A percentile compares a stretch with the other conserved stretches of the same genome.
Conservation (phyloP, 2,888 invertebrate species). For the Melanargia galathea region DNA sequence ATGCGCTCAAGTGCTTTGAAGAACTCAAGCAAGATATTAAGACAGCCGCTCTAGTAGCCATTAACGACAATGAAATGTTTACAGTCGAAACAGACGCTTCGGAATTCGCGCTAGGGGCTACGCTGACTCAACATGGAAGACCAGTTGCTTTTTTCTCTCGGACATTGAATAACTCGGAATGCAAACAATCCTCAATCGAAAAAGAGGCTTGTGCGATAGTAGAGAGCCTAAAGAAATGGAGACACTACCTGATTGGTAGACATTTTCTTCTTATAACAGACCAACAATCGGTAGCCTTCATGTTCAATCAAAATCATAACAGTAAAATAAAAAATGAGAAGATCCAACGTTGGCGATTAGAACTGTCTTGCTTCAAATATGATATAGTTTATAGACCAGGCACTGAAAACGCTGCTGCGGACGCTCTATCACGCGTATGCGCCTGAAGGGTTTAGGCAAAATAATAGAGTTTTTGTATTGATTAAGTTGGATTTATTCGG, state of each 20-base stretch:
- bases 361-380: slow-evolving; percentile 38
- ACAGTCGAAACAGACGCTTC: slow-evolving; percentile 24
- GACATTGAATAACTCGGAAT: slow-evolving; percentile 8
- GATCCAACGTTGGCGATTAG: slow-evolving; percentile 32
- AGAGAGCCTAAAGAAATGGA: slow-evolving; percentile 18
- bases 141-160: slow-evolving; percentile 17
- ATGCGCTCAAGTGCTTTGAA: neutral
- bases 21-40: neutral
- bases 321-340: slow-evolving; percentile 15
- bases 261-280: slow-evolving; percentile 13
- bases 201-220: slow-evolving; percentile 15
- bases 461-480: too few species aligned
- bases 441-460: too few species aligned
- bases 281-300: slow-evolving; percentile 11
- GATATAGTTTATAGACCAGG: slow-evolving; percentile 39
- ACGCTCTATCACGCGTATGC: slow-evolving; percentile 36
- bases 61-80: slow-evolving; percentile 21
- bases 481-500: too few species aligned
- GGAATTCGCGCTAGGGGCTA: slow-evolving; percentile 17
- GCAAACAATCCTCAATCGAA: neutral
- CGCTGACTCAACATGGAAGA: slow-evolving; percentile 20
- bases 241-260: slow-evolving; percentile 3
- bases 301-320: slow-evolving; percentile 8
- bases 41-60: neutral
- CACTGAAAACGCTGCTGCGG: slow-evolving; percentile 37